Evolutionary conservation across 2,113 vertebrate species (phyloP), one percentile per base, ranked within the genome.

Genomic region (Mystacornis crossleyi): DNA sequence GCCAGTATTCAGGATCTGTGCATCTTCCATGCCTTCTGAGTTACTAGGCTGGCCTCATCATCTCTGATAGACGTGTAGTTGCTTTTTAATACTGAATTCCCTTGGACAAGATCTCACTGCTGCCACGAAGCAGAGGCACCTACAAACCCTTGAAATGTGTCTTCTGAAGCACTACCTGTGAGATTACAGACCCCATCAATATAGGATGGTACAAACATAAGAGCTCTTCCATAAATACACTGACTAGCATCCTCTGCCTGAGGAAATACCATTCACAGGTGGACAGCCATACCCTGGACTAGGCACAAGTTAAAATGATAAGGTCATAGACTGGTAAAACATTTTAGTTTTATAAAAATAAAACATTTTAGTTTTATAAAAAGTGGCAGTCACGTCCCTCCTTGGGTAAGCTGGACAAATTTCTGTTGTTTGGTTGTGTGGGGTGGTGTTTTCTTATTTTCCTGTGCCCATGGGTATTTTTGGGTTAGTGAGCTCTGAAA

Each of bases 391-490:
- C n/a, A 26, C 1, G 2, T 20, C 61, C 31, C n/a, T 67, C 13
- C n/a, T 79, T 45, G 34, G n/a, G 57, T 73, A 80, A 77, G 38
- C 25, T 65, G 33, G 47, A 28, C 12, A 61, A 83, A 21, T 74
- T 96, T 79, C 36, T 50, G 15, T 69, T 77, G 42, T 48, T 72
- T 70, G n/a, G 29, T 36, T 54, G 8, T 8, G 26, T 12, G 58
- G 9, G 10, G 2, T 13, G 6, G 0, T 4, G 36, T 83, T 62
- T 54, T 55, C 5, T 36, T 72, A 0, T 83, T 91, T 91, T 95
- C 61, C 71, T 82, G 29, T 69, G 34, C 29, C 12, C 9, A 14
- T 85, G 48, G 43, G 60, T 95, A 89, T 97, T 97, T 97, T 92
- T n/a, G 21, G 29, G 47, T 40, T 25, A 70, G 33, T 21, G 18